Base-by-base conservation (phyloP, 2,888 invertebrate species). In the Epirrita christyi region DNA sequence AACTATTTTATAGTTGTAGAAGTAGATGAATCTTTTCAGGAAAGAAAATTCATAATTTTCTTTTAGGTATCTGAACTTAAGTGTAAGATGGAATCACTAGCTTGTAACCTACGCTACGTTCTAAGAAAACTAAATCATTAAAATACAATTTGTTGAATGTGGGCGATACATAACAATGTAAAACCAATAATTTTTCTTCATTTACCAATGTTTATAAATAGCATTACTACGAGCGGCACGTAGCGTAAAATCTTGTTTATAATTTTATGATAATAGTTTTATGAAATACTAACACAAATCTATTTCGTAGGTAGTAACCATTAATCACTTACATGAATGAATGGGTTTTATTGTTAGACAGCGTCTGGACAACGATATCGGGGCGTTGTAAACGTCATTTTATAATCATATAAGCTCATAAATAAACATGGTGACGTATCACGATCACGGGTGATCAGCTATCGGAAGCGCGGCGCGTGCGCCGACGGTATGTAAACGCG, bases 191-290 rank as follows among this genome's bases (percentile, higher is more conserved):
- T 55, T 38, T 43, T 38, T 40, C 45, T 52, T 52, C 70, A 64
- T 71, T 68, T 66, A 64, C 62, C 55, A 76, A 76, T 81, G 82
- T 83, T 83, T 81, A 77, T 81, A 83, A 85, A 84, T 83, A 78
- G 75, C 78, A 80, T 84, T 86, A 88, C 88, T 85, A 88, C 84
- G 76, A 78, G 76, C 85, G 72, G 70, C 79, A 78, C 73, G 79
- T 78, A 83, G 83, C 86, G 88, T 88, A 83, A 88, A 90, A 86
- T 86, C 86, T 86, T 83, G 88, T 87, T 88, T 88, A 88, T 88
- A 90, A 88, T 89, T 13, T 37, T 89, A 89, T 86, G 84, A 85
- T 90, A 88, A 88, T 89, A 78, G 83, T 78, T 80, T 81, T 84
- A 87, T 84, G 86, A 86, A 75, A 86, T 86, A 80, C 80, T 71